A percentile compares a stretch with the other conserved stretches of the same genome.
phyloP scores from a whole-genome alignment of 2,888 invertebrate species.

The Caenorhabditis macrosperma region DNA sequence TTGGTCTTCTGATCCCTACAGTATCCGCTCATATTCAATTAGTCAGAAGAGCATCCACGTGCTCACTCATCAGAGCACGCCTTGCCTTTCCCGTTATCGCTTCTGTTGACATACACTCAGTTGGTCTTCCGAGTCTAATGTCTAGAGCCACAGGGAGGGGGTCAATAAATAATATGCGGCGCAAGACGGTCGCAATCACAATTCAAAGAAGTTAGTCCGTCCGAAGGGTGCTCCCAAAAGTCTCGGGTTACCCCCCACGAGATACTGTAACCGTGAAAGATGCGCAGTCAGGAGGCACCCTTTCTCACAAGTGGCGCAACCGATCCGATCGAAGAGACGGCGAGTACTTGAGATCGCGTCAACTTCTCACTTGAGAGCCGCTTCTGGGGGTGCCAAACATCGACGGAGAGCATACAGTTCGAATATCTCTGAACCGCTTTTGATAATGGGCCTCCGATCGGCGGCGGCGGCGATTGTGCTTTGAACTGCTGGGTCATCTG shows the following conservation, averaged over 20 bases:
- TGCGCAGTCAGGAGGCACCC: conserved; percentile 9
- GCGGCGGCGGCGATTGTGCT: not conserved
- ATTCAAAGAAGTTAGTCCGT: conserved; percentile 24
- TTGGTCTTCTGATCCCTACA: not conserved
- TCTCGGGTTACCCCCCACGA: conserved; percentile 6
- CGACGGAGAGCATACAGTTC: conserved; percentile 32
- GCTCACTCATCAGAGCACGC: not conserved
- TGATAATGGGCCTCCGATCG: not conserved
- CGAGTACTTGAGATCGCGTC: conserved; percentile 55
- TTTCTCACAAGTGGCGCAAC: conserved; percentile 32
- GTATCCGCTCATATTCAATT: not conserved
- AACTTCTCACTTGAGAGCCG: conserved; percentile 56
- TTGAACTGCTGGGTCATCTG: conserved; percentile 4
- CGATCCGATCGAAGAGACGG: conserved; percentile 24
- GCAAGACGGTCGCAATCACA: not conserved
- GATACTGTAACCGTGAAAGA: conserved; percentile 42
- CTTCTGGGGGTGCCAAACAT: conserved; percentile 54
- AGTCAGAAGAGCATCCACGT: not conserved
- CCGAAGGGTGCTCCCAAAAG: not conserved
- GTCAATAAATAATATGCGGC: conserved; percentile 5
- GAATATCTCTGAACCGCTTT: not conserved
- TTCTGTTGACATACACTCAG: conserved; percentile 48
- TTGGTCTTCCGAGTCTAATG: conserved; percentile 42
- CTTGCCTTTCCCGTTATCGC: not conserved
- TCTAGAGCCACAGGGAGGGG: conserved; percentile 8